These are phyloP conservation scores for Periphyllus acericola DNA, from an alignment of 2,888 invertebrate species.

Conservation along the genomic window DNA sequence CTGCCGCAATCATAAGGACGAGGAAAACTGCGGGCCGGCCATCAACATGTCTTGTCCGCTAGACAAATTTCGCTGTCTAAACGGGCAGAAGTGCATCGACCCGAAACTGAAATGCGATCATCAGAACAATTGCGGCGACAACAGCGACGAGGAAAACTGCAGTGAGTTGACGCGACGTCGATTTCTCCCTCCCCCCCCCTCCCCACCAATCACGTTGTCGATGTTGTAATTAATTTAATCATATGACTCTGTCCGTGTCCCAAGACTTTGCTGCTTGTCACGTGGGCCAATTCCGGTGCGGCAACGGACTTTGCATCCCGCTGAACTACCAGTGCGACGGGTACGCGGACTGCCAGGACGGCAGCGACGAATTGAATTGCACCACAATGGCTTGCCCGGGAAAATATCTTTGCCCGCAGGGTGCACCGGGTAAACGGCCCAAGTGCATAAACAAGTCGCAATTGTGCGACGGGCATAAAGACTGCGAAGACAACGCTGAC, in stretches of 20 bases:
- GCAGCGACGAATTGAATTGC: constrained; percentile 89
- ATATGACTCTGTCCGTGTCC: not conserved
- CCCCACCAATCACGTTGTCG: too few relatives aligned
- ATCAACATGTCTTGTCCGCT: constrained; percentile 73
- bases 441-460: constrained; percentile 89
- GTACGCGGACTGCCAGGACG: constrained; percentile 90
- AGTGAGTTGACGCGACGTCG: constrained; percentile 72
- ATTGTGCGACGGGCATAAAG: constrained; percentile 89
- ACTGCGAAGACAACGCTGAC: constrained; percentile 92
- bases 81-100: constrained; percentile 84
- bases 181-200: not conserved
- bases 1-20: constrained; percentile 85
- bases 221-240: not conserved
- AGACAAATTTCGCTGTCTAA: constrained; percentile 87
- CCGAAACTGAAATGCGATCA: constrained; percentile 84
- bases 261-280: constrained; percentile 90
- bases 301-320: constrained; percentile 93
- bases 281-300: constrained; percentile 90
- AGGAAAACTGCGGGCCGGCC: constrained; percentile 76
- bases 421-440: constrained; percentile 77
- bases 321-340: constrained; percentile 85
- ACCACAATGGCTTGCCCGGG: constrained; percentile 87
- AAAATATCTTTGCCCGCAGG: constrained; percentile 88
- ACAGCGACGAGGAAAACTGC: constrained; percentile 89
- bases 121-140: constrained; percentile 89